phyloP scores from a whole-genome alignment of 2,113 vertebrate species.

The Cynoglossus semilaevis region DNA sequence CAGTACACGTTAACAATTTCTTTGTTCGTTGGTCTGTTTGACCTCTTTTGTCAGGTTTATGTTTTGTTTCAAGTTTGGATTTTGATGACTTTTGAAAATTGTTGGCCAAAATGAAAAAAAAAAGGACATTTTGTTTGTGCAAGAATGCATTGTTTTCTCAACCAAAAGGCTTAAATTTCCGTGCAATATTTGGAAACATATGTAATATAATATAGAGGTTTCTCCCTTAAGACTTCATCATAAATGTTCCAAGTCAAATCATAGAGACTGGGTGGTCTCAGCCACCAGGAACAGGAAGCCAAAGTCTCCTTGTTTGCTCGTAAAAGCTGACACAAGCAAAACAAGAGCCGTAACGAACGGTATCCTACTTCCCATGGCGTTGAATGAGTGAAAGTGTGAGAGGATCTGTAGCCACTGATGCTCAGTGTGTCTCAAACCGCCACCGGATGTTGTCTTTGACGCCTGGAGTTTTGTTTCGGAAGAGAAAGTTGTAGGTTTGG shows the following conservation, averaged over 20 bases:
- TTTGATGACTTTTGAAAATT: too few species aligned
- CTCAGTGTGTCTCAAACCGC: constrained; percentile 41
- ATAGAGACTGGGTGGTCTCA: constrained; percentile 48
- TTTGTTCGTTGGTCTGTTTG: too few species aligned
- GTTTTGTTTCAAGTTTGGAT: too few species aligned
- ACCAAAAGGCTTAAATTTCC: too few species aligned
- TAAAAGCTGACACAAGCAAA: constrained; percentile 54
- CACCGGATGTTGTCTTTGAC: constrained; percentile 51
- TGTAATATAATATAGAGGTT: too few species aligned
- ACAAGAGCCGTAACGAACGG: constrained; percentile 48
- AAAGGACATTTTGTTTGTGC: too few species aligned
- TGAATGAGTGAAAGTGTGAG: constrained; percentile 52
- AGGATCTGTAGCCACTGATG: constrained; percentile 2
- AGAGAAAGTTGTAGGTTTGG: constrained; percentile 43
- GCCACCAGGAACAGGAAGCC: constrained; percentile 48
- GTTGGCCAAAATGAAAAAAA: too few species aligned
- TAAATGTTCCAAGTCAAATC: not conserved
- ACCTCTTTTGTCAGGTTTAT: too few species aligned
- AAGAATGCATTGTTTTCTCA: too few species aligned
- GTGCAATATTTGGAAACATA: too few species aligned
- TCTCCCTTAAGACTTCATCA: too few species aligned
- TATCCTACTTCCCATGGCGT: constrained; percentile 53
- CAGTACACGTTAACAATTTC: too few species aligned
- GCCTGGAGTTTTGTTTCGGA: constrained; percentile 55
- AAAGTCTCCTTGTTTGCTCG: constrained; percentile 37